phyloP scores from a whole-genome alignment of 2,797 vertebrate species.

The Hemitrygon akajei region DNA sequence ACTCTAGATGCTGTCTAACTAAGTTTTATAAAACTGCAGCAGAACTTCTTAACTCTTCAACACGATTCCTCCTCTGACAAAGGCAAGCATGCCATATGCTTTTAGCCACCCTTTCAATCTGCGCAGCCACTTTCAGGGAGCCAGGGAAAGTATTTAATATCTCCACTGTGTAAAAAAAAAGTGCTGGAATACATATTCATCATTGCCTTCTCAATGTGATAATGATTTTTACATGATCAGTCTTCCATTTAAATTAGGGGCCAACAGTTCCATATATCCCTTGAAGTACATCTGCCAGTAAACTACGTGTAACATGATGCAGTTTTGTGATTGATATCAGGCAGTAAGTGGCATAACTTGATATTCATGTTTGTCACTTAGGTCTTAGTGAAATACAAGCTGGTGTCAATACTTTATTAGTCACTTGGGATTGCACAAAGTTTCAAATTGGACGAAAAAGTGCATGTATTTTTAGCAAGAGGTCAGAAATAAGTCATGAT shows the following conservation, averaged over 20 bases:
- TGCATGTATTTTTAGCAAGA: background rate
- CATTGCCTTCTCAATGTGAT: background rate
- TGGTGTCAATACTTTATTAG: constrained; percentile 26
- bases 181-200: background rate
- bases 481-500: background rate
- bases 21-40: too few relatives aligned
- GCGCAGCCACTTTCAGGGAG: too few relatives aligned
- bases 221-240: background rate
- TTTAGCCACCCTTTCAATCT: too few relatives aligned
- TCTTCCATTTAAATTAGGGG: background rate
- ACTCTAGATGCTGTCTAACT: too few relatives aligned
- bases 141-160: too few relatives aligned
- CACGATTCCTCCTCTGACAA: too few relatives aligned
- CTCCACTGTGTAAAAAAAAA: background rate
- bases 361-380: background rate
- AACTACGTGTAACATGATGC: constrained; percentile 11
- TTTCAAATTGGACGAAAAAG: background rate
- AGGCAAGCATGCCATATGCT: too few relatives aligned
- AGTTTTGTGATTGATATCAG: background rate
- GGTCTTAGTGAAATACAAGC: background rate
- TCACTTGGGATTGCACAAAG: background rate
- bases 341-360: background rate
- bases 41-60: too few relatives aligned
- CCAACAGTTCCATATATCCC: constrained; percentile 16
- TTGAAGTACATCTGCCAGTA: background rate